These are phyloP conservation scores for Thalassarche chlororhynchos DNA, from an alignment of 2,113 vertebrate species.

Conservation along the genomic window DNA sequence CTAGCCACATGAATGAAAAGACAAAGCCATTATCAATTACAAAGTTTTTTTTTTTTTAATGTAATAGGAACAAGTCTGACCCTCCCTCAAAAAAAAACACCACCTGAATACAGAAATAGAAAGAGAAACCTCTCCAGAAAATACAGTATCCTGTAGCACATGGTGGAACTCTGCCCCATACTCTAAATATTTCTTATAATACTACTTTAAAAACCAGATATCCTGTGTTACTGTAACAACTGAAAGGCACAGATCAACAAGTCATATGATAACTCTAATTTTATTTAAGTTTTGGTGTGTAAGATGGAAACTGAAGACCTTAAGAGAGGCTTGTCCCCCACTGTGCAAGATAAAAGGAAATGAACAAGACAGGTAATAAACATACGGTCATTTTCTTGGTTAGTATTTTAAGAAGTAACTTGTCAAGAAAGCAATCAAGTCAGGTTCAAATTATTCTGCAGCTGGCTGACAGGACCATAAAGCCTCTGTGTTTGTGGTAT, in stretches of 20 bases:
- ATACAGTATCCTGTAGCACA: rapidly evolving
- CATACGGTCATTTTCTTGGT: neutral
- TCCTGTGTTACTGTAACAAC: neutral
- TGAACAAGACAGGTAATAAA: neutral
- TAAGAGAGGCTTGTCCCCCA: neutral
- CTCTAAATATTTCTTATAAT: neutral
- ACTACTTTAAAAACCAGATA: neutral
- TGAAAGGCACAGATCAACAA: neutral
- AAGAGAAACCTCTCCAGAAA: neutral
- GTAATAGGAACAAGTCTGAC: rapidly evolving
- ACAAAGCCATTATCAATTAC: neutral
- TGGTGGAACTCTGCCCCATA: neutral
- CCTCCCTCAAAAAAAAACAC: neutral
- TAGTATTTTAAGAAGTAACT: neutral
- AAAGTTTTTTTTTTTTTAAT: neutral
- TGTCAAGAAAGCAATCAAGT: neutral
- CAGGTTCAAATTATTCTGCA: neutral
- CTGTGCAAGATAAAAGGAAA: neutral
- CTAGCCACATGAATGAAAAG: neutral
- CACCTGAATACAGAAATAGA: neutral
- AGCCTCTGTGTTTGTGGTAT: neutral
- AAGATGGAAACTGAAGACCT: neutral
- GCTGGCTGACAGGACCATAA: neutral
- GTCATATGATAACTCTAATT: neutral
- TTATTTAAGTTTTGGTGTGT: neutral